Percentiles rank a stretch among this genome's conserved stretches.
These are phyloP conservation scores for Sciaenops ocellatus DNA, from an alignment of 2,797 vertebrate genomes.

Conservation along the genomic window DNA sequence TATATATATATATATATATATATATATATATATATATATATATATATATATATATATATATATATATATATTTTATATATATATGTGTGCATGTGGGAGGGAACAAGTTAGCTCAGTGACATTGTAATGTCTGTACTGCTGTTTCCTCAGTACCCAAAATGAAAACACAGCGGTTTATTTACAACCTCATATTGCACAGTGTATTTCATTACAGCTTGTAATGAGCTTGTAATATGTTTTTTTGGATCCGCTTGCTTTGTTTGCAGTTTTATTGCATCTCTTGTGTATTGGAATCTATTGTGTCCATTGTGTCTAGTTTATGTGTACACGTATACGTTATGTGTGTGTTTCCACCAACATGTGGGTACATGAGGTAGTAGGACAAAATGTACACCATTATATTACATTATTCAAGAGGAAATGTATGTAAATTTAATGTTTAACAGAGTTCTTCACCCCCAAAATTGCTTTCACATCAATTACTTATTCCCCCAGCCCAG, in stretches of 20 bases:
- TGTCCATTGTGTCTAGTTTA: conserved; percentile 22
- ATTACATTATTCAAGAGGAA: conserved; percentile 32
- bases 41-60: conserved; percentile 1
- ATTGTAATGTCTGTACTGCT: conserved; percentile 49
- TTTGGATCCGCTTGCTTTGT: conserved; percentile 68
- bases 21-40: conserved; percentile 2
- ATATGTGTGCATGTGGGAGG: conserved; percentile 2
- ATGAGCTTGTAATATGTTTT: conserved; percentile 75
- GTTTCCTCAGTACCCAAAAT: conserved; percentile 62
- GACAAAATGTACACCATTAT: background rate
- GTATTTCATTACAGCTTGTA: conserved; percentile 79
- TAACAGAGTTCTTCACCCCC: background rate
- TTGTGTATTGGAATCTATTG: conserved; percentile 35
- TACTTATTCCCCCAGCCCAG: background rate
- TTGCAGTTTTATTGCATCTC: conserved; percentile 70
- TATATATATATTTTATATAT: background rate
- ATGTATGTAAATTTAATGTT: conserved; percentile 28
- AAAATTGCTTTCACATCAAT: conserved; percentile 15
- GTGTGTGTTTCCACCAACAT: background rate
- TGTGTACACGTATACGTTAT: background rate
- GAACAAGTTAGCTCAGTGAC: conserved; percentile 23
- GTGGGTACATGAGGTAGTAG: background rate
- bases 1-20: background rate
- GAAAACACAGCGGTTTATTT: conserved; percentile 74
- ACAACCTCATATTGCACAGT: conserved; percentile 63